A percentile compares a stretch with the other conserved stretches of the same genome.
Conservation (phyloP, 2,888 invertebrate genomes). For the Empis stercorea region DNA sequence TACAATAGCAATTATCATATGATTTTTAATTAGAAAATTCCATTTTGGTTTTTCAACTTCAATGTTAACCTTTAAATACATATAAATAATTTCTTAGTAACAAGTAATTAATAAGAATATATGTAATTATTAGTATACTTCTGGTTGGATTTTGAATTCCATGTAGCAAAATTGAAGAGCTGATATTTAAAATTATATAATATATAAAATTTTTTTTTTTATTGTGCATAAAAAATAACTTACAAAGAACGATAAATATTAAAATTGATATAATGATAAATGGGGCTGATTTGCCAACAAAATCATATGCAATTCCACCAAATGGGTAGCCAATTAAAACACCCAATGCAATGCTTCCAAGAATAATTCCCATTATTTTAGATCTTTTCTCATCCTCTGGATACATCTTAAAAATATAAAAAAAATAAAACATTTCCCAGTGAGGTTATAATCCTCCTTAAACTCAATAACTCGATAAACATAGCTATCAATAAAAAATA, state of each 20-base stretch:
- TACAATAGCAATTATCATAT: constrained; percentile 47
- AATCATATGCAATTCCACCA: constrained; percentile 64
- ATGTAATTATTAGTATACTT: constrained; percentile 14
- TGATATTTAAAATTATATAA: not conserved
- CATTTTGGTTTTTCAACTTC: constrained; percentile 35
- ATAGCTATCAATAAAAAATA: too few species aligned
- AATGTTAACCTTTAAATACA: constrained; percentile 12
- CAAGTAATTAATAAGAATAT: not conserved
- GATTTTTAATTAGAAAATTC: constrained; percentile 45
- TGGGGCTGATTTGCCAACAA: constrained; percentile 60
- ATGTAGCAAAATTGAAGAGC: constrained; percentile 27
- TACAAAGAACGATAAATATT: constrained; percentile 41
- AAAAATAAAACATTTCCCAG: not conserved
- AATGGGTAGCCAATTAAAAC: constrained; percentile 72
- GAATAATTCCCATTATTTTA: constrained; percentile 64
- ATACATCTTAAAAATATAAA: constrained; percentile 21
- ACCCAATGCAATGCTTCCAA: constrained; percentile 69
- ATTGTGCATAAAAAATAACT: constrained; percentile 8
- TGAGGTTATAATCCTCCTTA: too few species aligned
- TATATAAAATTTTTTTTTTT: not conserved
- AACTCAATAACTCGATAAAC: too few species aligned
- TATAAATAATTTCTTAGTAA: not conserved
- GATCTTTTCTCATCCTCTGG: constrained; percentile 38
- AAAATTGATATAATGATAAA: constrained; percentile 54
- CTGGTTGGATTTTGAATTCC: constrained; percentile 29